Conservation (phyloP, 2,113 vertebrate genomes). For the Laticauda colubrina region DNA sequence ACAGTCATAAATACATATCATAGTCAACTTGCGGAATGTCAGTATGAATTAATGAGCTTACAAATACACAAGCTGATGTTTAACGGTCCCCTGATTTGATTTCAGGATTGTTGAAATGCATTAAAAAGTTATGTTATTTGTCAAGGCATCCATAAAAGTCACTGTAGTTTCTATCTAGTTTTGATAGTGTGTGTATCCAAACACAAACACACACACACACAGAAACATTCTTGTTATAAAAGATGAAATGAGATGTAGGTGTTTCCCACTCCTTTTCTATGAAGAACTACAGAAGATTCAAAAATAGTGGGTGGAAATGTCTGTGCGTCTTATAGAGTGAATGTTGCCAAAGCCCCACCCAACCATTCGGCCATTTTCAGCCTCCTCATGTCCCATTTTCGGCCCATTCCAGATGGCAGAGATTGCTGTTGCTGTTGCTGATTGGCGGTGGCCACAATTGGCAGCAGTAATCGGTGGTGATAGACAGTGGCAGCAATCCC, state of each 20-base stretch:
- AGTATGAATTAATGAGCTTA: neutral
- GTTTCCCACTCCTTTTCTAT: neutral
- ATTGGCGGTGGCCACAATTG: no score
- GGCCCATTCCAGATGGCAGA: no score
- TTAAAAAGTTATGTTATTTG: neutral
- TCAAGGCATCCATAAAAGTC: neutral
- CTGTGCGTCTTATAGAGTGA: no score
- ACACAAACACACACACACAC: no score
- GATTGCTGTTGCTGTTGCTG: no score
- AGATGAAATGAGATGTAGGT: neutral
- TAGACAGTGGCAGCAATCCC: no score
- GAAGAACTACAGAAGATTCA: neutral
- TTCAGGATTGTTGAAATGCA: neutral
- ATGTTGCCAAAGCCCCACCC: no score
- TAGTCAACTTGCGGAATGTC: neutral
- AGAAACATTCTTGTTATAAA: neutral
- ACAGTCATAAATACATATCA: neutral
- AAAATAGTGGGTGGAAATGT: no score
- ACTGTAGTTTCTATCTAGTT: constrained; percentile 28
- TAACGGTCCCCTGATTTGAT: neutral
- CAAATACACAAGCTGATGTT: neutral
- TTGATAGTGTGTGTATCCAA: neutral
- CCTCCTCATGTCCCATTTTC: no score
- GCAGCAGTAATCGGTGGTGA: no score
- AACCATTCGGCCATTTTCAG: no score